Evolutionary conservation across 2,113 vertebrate genomes (phyloP).

Genomic region (Callopanchax toddi): DNA sequence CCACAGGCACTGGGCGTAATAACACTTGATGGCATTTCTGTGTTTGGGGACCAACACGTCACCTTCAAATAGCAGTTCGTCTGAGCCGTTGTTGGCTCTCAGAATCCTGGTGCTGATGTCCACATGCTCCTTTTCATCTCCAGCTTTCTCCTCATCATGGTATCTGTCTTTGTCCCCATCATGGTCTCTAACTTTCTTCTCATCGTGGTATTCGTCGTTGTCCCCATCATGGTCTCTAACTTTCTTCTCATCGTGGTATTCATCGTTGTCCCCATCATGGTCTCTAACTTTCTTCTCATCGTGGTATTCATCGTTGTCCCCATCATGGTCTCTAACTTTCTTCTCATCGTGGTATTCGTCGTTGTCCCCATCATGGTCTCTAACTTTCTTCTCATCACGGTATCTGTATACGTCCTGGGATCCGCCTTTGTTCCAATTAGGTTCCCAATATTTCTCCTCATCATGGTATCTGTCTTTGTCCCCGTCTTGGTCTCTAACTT

Average conservation of each 20-base stretch:
- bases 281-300: not conserved
- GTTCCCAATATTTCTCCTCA: no score
- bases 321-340: no score
- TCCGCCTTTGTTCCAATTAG: no score
- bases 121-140: not conserved
- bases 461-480: not conserved
- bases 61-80: not conserved
- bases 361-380: no score
- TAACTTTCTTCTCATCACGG: no score
- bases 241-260: not conserved
- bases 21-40: conserved; percentile 13
- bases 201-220: not conserved
- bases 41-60: not conserved
- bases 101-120: conserved; percentile 8
- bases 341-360: no score
- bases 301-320: no score
- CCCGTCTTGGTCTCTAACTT: not conserved
- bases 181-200: not conserved
- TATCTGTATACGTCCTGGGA: no score
- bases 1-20: conserved; percentile 1
- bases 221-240: not conserved
- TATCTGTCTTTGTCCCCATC: not conserved
- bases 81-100: not conserved
- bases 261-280: not conserved
- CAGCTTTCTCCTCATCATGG: no score